Evolutionary conservation across 2,888 invertebrate genomes (phyloP).

Genomic region (Ormyrus rosae): DNA sequence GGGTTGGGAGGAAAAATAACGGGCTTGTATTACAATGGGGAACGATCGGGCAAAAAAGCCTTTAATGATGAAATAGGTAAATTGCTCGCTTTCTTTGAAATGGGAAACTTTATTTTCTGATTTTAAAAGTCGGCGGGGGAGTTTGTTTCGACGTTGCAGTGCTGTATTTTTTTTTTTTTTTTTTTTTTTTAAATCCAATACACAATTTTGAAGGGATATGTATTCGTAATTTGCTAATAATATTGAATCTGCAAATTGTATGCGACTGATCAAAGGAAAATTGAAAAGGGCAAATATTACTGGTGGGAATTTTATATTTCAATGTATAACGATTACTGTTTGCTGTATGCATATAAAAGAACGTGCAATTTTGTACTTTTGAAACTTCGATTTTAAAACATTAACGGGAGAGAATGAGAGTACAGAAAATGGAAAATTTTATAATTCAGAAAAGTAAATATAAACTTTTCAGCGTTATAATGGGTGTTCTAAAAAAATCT

Average conservation of each 20-base stretch:
- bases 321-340: constrained; percentile 23
- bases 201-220: background rate
- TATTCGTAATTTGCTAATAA: constrained; percentile 20
- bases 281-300: constrained; percentile 26
- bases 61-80: no score
- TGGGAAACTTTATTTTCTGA: no score
- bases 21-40: no score
- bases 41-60: no score
- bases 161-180: no score
- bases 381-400: constrained; percentile 40
- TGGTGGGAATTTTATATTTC: constrained; percentile 33
- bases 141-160: no score
- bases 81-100: background rate
- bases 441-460: constrained; percentile 14
- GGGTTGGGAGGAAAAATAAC: no score
- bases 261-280: background rate
- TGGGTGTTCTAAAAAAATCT: no score
- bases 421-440: constrained; percentile 9
- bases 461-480: no score
- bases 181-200: no score
- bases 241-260: no score
- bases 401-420: constrained; percentile 6
- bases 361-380: constrained; percentile 31
- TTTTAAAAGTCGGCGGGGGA: no score
- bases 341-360: background rate